These are phyloP conservation scores for Ceratosolen fusciceps DNA, from an alignment of 1,140 invertebrate species.

Conservation along the genomic window DNA sequence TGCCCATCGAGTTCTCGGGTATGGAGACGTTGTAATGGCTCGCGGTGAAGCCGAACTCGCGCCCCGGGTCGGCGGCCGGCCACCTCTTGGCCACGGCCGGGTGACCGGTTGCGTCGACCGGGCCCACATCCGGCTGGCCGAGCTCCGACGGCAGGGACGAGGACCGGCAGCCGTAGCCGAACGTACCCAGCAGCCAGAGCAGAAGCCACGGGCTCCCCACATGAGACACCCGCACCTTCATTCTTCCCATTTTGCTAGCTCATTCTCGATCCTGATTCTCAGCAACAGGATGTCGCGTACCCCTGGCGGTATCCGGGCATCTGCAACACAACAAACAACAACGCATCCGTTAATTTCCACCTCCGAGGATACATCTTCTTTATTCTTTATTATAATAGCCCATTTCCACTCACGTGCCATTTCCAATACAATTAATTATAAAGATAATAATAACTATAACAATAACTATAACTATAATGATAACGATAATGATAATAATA, in stretches of 20 bases:
- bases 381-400: too few relatives aligned
- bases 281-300: not conserved
- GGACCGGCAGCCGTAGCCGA: constrained; percentile 58
- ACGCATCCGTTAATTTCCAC: too few relatives aligned
- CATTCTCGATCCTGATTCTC: constrained; percentile 57
- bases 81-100: constrained; percentile 44
- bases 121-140: constrained; percentile 41
- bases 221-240: constrained; percentile 61
- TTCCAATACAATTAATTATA: not conserved
- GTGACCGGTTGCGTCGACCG: constrained; percentile 11
- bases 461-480: too few relatives aligned
- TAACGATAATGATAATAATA: too few relatives aligned
- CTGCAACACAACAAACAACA: not conserved
- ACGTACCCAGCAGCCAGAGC: constrained; percentile 66
- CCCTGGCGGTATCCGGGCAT: not conserved
- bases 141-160: constrained; percentile 56
- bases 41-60: constrained; percentile 79
- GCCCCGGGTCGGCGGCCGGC: constrained; percentile 39
- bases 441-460: not conserved
- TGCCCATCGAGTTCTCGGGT: constrained; percentile 90
- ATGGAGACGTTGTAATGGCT: constrained; percentile 90
- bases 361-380: too few relatives aligned
- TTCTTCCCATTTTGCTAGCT: constrained; percentile 69
- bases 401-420: too few relatives aligned
- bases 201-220: constrained; percentile 67